These are phyloP conservation scores for Oreocharis arfaki DNA, from an alignment of 2,113 vertebrate genomes.

Conservation along the genomic window DNA sequence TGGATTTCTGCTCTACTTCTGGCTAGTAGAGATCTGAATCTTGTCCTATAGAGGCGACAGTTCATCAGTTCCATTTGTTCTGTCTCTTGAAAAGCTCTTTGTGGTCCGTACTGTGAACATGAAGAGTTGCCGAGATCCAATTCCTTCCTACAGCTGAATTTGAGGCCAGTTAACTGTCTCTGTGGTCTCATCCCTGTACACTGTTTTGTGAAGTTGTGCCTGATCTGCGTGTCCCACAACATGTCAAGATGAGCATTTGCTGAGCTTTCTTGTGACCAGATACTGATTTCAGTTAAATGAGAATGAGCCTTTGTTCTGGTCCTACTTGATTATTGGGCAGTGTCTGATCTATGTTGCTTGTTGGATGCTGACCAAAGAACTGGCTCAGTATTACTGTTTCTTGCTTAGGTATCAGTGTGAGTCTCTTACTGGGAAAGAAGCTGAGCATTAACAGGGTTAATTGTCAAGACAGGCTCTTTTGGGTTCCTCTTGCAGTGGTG, in stretches of 20 bases:
- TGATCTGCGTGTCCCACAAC: not conserved
- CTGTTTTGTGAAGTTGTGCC: not conserved
- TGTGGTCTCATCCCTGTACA: not conserved
- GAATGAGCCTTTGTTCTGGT: not conserved
- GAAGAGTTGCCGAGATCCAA: not conserved
- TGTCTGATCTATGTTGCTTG: not conserved
- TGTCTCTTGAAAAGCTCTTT: not conserved
- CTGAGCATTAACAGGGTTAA: not conserved
- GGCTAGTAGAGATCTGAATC: not conserved
- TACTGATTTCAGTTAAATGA: not conserved
- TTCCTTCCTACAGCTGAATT: not conserved
- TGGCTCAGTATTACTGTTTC: not conserved
- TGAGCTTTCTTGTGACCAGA: not conserved
- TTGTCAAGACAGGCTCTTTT: not conserved
- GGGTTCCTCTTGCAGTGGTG: not conserved
- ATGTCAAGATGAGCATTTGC: not conserved
- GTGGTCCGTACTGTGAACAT: rapidly evolving
- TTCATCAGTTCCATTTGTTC: not conserved
- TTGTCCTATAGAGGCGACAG: not conserved
- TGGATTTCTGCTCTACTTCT: not conserved
- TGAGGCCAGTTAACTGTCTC: not conserved
- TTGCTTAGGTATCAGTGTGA: not conserved
- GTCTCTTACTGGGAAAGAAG: not conserved
- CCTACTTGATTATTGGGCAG: not conserved
- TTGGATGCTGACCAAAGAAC: not conserved